Evolutionary conservation across 2,888 invertebrate genomes (phyloP), one percentile per base, ranked within the genome.

Genomic region (Drosophila robusta): DNA sequence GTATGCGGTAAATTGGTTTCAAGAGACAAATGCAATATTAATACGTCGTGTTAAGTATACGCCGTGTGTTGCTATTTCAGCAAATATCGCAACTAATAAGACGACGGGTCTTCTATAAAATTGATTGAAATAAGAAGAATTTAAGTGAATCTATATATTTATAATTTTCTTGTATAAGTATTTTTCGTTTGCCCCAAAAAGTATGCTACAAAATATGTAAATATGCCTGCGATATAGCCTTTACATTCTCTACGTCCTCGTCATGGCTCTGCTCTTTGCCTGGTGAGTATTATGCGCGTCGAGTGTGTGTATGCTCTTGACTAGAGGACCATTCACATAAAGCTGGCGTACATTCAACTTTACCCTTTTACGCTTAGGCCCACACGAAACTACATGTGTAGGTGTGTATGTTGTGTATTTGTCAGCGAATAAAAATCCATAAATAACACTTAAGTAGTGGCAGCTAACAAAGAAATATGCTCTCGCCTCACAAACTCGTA

Each of bases 401-500:
- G 39, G 18, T 1, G 34, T 29, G 47, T 42, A 8, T 26, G 51
- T 38, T 47, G 47, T 50, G 64, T 60, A 36, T 39, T 56, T 61
- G 63, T 63, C 58, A 42, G 60, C 52, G 54, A 26, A 66, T 56
- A 65, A 70, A 67, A 67, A 61, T 80, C 75, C 84, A 78, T 83
- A 83, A 82, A 79, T 80, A 67, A 80, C 72, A 75, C 65, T 77
- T 70, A 70, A 64, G 70, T 54, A 61, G 74, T 72, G 61, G 36
- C 63, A 55, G 78, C 70, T 64, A 76, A 78, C 76, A 78, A 74
- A 67, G 70, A 76, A 78, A 74, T 70, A 78, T 78, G 78, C 50
- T 46, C 56, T 56, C 5, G 60, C 39, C 16, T 41, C 39, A 36
- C n/a, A 36, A 29, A 52, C 26, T 34, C 18, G 12, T 42, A 29